These are phyloP conservation scores for Amniataba percoides DNA, from an alignment of 2,797 vertebrate genomes.

Conservation along the genomic window DNA sequence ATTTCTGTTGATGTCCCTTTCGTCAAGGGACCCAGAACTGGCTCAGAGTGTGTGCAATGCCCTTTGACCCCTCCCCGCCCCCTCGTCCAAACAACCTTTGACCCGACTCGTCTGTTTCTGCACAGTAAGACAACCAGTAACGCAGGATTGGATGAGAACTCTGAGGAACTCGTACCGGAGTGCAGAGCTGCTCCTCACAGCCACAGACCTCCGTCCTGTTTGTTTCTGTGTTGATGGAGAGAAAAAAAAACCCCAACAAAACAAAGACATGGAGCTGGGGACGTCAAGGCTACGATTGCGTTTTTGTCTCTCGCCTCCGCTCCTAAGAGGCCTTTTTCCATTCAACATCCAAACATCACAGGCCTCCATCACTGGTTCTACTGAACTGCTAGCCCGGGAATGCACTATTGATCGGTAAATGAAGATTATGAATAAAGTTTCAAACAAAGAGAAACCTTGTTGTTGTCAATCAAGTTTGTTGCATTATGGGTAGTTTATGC, in stretches of 20 bases:
- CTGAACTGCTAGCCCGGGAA: constrained; percentile 84
- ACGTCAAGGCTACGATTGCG: constrained; percentile 52
- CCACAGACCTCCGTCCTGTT: constrained; percentile 47
- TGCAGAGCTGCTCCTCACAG: constrained; percentile 50
- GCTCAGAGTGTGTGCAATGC: constrained; percentile 66
- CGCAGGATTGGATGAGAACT: constrained; percentile 48
- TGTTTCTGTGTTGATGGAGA: constrained; percentile 48
- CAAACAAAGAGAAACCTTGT: constrained; percentile 69
- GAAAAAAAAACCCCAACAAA: constrained; percentile 20
- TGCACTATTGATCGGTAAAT: constrained; percentile 86
- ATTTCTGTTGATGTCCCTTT: constrained; percentile 70
- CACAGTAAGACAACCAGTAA: constrained; percentile 37
- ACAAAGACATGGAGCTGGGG: constrained; percentile 51
- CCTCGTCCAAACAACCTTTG: constrained; percentile 26
- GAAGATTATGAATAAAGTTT: constrained; percentile 86
- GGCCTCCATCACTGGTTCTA: constrained; percentile 76
- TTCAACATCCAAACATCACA: constrained; percentile 69
- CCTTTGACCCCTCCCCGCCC: constrained; percentile 54
- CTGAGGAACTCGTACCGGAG: constrained; percentile 48
- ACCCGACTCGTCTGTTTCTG: constrained; percentile 43
- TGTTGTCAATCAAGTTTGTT: background rate
- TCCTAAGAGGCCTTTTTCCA: constrained; percentile 59
- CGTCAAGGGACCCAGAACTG: constrained; percentile 57
- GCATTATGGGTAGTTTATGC: constrained; percentile 13
- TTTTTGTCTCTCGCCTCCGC: constrained; percentile 59